Evolutionary conservation across 2,888 invertebrate species (phyloP), one percentile per base, ranked within the genome.

Genomic region (Mythimna lalbum): DNA sequence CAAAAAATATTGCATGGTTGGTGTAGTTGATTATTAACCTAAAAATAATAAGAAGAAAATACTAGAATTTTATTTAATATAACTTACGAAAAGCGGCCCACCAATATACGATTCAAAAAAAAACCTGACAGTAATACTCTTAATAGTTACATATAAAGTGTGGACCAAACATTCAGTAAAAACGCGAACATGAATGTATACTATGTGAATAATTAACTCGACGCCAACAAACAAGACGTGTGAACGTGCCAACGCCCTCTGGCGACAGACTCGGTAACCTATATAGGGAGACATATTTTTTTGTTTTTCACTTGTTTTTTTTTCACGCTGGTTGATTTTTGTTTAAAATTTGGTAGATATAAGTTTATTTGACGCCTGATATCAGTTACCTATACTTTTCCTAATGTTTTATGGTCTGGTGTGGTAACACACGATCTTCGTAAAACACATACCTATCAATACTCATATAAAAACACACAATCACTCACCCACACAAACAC

Each of bases 141-240:
- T 76, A 73, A 79, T 53, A 69, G 56, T 70, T 53, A 78, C 81
- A 78, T 67, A 80, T 82, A 83, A 84, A 81, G 81, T 76, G 75
- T 61, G 76, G 65, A 70, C 76, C 79, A 85, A 86, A 88, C 86
- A 83, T 88, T 83, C 86, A 85, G 84, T 88, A 90, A 92, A 91
- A 92, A 91, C 85, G 84, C 87, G 85, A 80, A 82, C 88, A 85
- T 82, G 86, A 80, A 82, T 89, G 90, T 93, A 91, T 91, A 89
- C 89, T 81, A 74, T 77, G 72, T 93, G 91, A 91, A 93, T 93
- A 92, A 92, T 92, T 91, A 91, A 93, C 73, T 56, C 68, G 50
- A 62, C 57, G 81, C 84, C 82, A 88, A 89, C 89, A 91, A 90
- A 92, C 91, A 91, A 91, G 90, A 91, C 88, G 90, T 92, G 93